Evolutionary conservation across 2,888 invertebrate genomes (phyloP), one percentile per base, ranked within the genome.

Genomic region (Drosophila heteroneura): DNA sequence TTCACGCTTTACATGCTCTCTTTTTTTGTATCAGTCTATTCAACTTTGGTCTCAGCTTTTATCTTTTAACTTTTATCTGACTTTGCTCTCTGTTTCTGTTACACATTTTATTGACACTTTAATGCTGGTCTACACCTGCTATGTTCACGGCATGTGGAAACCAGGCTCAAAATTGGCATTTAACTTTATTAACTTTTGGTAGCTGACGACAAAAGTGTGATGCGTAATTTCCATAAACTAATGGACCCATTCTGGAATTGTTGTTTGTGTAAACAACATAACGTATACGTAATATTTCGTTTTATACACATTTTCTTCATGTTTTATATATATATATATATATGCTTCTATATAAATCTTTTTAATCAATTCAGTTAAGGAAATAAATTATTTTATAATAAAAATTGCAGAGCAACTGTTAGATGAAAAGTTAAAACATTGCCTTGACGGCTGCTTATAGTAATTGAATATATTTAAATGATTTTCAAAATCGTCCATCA

Each of bases 401-500:
- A 0, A 44, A 22, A 4, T 22, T 44, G 14, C 44, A 7, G 6
- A 44, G 22, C 22, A 14, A 47, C 4, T 14, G 14, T 14, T 22
- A 22, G 4, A 7, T 47, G 14, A 14, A 14, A 7, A 14, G 22
- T 22, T 47, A 47, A 47, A 4, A 22, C n/a, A n/a, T 61, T 39
- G 64, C 9, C 51, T 30, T 30, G 49, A 28, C 65, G 68, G 73
- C 76, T 72, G 72, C 70, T 66, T 64, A 64, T 66, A 82, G 79
- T 89, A 86, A 86, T 86, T 85, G 88, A 87, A 87, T 89, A 87
- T 82, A 89, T 86, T 86, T 86, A 82, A 86, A 86, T 89, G 87
- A 84, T 87, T 82, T 74, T 59, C 53, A 87, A 65, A 80, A 72
- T 64, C 81, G 77, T 89, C 85, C 69, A 79, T 86, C 85, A 89